Evolutionary conservation across 2,113 vertebrate genomes (phyloP), one percentile per base, ranked within the genome.

Genomic region (Mus pahari): DNA sequence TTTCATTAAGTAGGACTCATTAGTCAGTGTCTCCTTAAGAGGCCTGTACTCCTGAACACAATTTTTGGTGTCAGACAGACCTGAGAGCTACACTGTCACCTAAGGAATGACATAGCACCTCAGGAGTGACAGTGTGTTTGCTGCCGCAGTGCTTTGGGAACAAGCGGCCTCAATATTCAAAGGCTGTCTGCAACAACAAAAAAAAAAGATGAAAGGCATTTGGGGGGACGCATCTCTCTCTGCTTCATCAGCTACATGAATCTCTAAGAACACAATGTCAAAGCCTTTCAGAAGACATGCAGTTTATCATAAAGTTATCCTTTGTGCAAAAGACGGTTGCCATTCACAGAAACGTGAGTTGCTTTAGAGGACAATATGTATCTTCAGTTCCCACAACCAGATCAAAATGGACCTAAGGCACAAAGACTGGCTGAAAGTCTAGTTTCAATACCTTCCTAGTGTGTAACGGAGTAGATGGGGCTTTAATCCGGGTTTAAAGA

Each of bases 11-110:
- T 97, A 94, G 78, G 55, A 97, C 97, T 97, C 97, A 98, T 98
- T 97, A 97, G 97, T 95, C 96, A 91, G 31, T 94, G 95, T 97
- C 98, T 98, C 98, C 94, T 97, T 97, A 97, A 97, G 97, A 96
- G 93, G 74, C 94, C 95, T 53, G 71, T 79, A 95, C 92, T 58
- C 71, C 36, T 55, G 82, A 74, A 94, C 81, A 62, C 91, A 89
- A 11, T 82, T 90, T 98, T 97, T 94, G 92, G 92, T 94, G 91
- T 55, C 92, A 82, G 77, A 93, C 5, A 71, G 4, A 92, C 77
- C 82, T 89, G 62, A n/a, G 55, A 53, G 39, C 73, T n/a, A 50
- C 31, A 62, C 82, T n/a, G 11, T 68, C 89, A 89, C 84, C 78
- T 66, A 26, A 95, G 96, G 62, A 55, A 42, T 33, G 62, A 74